Conservation (phyloP, 2,113 vertebrate genomes). For the western clawed frog (Xenopus tropicalis) region DNA sequence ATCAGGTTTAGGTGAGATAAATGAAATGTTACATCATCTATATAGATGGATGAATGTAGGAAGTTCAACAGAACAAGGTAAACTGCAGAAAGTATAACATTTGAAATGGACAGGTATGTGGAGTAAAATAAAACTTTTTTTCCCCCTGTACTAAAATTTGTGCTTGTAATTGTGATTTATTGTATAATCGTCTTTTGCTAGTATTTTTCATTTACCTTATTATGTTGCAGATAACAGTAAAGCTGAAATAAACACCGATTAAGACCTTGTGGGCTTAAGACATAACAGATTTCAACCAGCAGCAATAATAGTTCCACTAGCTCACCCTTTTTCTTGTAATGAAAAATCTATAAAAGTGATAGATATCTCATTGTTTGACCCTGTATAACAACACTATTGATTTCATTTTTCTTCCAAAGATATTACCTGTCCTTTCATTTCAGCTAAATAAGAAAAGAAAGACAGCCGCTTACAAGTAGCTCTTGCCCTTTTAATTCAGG, state of each 20-base stretch:
- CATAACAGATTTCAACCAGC: constrained; percentile 1
- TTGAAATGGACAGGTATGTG: no score
- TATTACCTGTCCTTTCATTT: constrained; percentile 29
- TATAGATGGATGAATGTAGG: no score
- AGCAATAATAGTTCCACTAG: not conserved
- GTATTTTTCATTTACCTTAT: not conserved
- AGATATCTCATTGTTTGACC: constrained; percentile 33
- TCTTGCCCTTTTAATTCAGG: not conserved
- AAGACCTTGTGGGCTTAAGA: not conserved
- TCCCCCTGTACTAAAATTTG: no score
- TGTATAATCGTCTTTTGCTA: no score
- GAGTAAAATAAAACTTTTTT: no score
- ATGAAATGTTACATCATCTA: no score
- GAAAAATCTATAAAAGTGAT: constrained; percentile 33
- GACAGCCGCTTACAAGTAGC: not conserved
- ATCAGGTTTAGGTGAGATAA: no score
- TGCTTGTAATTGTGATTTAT: no score
- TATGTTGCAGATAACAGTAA: not conserved
- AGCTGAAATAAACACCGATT: not conserved
- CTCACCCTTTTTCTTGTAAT: constrained; percentile 23
- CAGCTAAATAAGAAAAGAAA: constrained; percentile 19
- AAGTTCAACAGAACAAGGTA: no score
- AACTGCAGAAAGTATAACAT: no score
- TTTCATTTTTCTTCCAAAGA: constrained; percentile 34
- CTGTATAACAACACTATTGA: constrained; percentile 29